Evolutionary conservation across 2,797 vertebrate species (phyloP).

Genomic region (Myotis findleyi): DNA sequence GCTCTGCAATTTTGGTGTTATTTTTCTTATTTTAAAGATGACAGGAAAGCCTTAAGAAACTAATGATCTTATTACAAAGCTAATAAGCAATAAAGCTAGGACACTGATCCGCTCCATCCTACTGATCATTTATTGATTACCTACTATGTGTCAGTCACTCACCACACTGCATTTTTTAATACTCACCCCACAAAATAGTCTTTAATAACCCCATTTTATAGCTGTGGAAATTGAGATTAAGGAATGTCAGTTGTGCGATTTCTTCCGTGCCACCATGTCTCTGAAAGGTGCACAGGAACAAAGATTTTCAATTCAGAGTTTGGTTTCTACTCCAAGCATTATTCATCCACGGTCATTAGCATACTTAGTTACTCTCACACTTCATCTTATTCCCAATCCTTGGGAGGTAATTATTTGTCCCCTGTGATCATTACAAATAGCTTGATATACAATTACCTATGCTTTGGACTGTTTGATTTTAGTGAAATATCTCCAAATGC

Average conservation of each 20-base stretch:
- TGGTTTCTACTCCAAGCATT: not conserved
- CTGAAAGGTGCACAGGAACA: not conserved
- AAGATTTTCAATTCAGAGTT: not conserved
- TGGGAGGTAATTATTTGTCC: not conserved
- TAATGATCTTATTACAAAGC: not conserved
- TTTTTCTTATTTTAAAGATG: not conserved
- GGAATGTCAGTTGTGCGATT: not conserved
- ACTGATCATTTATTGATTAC: not conserved
- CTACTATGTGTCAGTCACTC: not conserved
- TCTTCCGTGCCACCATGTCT: not conserved
- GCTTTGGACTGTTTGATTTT: not conserved
- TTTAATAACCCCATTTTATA: not conserved
- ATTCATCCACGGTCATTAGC: not conserved
- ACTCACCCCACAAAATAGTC: not conserved
- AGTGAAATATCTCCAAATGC: slow-evolving; percentile 45
- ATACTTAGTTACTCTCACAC: not conserved
- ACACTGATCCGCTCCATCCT: not conserved
- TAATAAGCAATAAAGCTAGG: slow-evolving; percentile 32
- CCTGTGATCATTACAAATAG: slow-evolving; percentile 15
- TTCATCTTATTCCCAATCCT: not conserved
- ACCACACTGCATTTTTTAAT: not conserved
- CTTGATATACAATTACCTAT: not conserved
- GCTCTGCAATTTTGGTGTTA: not conserved
- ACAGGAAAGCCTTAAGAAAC: slow-evolving; percentile 32
- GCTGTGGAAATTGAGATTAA: not conserved